Base-by-base conservation (phyloP, 1,140 invertebrate species). In the Pogonomyrmex barbatus region DNA sequence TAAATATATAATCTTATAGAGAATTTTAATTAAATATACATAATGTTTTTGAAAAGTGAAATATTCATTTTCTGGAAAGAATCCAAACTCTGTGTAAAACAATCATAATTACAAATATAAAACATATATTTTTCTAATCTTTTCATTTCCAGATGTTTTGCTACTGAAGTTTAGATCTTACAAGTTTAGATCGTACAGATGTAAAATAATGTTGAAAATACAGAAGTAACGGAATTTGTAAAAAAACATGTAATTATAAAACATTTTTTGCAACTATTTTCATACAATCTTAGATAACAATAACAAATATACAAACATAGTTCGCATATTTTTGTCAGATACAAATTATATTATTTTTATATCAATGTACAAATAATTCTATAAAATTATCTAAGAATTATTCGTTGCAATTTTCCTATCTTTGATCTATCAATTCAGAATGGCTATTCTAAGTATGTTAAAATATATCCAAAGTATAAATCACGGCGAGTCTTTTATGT, bases 241-340 rank as follows among this genome's bases (percentile, higher is more conserved):
- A 78, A 78, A 42, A 63, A 36, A 60, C 12, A 77, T 62, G n/a
- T 77, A 65, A 63, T 78, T 78, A 14, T 33, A 33, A 63, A 12
- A 78, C 14, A 63, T 45, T 47, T n/a, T 50, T 63, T 65, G 17
- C 56, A 62, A 77, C 9, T 24, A 83, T 36, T 5, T n/a, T 39
- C 10, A 50, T 75, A 24, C 4, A 60, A 47, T 47, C 0, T 82
- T 36, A 39, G 5, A 73, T 60, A 56, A 36, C 39, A 58, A 30
- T 30, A 62, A 63, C 5, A 77, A 63, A 65, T n/a, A 47, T 78
- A 50, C n/a, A 73, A 56, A 73, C 52, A 0, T 39, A 10, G 68
- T 33, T 82, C 42, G 42, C 39, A 70, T 68, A 42, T 54, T 17
- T 58, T 14, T 33, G 6, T 47, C 14, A 33, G 39, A 56, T 36